Evolutionary conservation across 2,888 invertebrate genomes (phyloP), one percentile per base, ranked within the genome.

Genomic region (Ichneumoninae sp.): DNA sequence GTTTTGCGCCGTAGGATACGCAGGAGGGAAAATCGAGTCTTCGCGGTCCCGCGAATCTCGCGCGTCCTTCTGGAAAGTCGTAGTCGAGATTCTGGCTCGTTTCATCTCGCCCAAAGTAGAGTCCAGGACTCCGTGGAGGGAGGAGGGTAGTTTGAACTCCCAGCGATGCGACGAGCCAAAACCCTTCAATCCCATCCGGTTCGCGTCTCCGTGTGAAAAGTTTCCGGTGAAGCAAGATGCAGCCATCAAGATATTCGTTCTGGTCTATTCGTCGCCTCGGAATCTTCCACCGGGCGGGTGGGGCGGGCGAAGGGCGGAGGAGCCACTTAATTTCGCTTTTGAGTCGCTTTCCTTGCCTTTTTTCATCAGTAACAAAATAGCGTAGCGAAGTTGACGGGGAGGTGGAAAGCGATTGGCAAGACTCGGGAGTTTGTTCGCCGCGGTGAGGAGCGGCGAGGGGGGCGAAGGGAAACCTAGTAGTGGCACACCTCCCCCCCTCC

Each of bases 81-180:
- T 44, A 36, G 80, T 72, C 69, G 71, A 82, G 72, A 82, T 82
- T 80, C 52, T 79, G 66, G 52, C 76, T 82, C 85, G 85, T 82
- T 82, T 82, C 82, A 80, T 82, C 80, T 80, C 22, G 33, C 54
- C 16, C 30, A 47, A 69, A 75, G 52, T 62, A 30, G 50, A 85
- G 50, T 72, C 82, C 76, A 76, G 52, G 57, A 69, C 62, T 62
- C 33, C 1, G n/a, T 13, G 30, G n/a, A 1, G 13, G 16, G 33
- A 62, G 62, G n/a, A 6, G 8, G 52, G 33, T 33, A 33, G 62
- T 62, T 33, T 6, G 30, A 62, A 33, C 33, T 62, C 33, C 6
- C n/a, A 6, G 62, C 30, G 16, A 6, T 16, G 40, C 22, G 66
- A 22, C 10, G 68, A 62, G 54, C 77, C 50, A 74, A 44, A 66